These are phyloP conservation scores for Drosophila pandora DNA, from an alignment of 1,140 invertebrate genomes.

Conservation along the genomic window DNA sequence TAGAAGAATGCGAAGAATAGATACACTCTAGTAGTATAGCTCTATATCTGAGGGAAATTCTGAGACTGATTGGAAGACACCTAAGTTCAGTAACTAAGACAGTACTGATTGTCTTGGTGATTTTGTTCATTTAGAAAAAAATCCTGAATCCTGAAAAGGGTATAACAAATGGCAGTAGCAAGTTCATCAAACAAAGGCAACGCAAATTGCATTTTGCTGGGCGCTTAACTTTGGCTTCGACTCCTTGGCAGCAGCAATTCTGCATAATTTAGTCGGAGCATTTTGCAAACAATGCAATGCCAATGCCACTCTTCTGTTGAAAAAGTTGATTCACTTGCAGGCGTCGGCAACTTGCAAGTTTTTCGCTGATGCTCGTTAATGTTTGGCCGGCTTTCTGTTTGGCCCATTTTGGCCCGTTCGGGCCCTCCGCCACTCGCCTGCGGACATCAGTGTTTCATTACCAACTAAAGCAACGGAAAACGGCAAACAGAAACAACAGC, in stretches of 20 bases:
- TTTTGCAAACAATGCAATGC: conserved; percentile 72
- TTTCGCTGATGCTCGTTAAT: conserved; percentile 79
- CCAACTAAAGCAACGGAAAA: conserved; percentile 50
- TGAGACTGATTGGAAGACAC: no score
- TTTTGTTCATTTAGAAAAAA: no score
- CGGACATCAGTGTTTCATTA: conserved; percentile 54
- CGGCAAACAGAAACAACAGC: conserved; percentile 40
- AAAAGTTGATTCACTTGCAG: conserved; percentile 37
- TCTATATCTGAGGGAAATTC: no score
- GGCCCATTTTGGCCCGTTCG: conserved; percentile 4
- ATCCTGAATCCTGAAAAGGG: conserved; percentile 18
- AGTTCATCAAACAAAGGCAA: conserved; percentile 51
- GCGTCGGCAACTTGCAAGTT: conserved; percentile 63
- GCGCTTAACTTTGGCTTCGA: conserved; percentile 67
- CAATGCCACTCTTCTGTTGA: conserved; percentile 8
- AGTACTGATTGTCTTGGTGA: no score
- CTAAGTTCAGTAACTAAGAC: no score
- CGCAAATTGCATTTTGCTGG: conserved; percentile 70
- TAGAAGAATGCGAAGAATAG: neutral
- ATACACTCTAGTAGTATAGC: neutral
- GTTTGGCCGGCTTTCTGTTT: conserved; percentile 57
- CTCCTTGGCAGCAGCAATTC: conserved; percentile 48
- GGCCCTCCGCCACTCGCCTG: conserved; percentile 4
- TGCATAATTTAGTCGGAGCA: conserved; percentile 77
- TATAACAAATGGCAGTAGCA: conserved; percentile 36